Percentiles rank a stretch among this genome's conserved stretches.
Conservation (phyloP, 2,797 vertebrate species). For the Chlorospingus flavigularis region DNA sequence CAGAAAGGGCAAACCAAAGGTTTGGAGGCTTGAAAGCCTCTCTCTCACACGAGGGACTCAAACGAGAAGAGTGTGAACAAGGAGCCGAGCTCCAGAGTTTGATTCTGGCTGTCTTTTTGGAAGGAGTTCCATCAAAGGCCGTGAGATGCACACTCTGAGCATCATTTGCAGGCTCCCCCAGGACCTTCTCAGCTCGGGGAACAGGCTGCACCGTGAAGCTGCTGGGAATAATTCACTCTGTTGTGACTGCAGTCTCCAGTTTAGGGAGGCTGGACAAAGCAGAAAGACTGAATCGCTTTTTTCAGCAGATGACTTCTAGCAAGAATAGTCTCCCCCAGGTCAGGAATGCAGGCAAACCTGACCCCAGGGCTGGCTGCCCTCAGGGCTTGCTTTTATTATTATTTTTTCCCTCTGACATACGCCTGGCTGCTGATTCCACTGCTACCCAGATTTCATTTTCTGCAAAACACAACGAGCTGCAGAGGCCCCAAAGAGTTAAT, state of each 20-base stretch:
- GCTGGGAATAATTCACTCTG: background rate
- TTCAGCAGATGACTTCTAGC: background rate
- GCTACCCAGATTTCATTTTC: background rate
- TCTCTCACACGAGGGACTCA: background rate
- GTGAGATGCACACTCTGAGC: background rate
- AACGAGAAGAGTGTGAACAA: background rate
- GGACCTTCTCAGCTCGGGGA: background rate
- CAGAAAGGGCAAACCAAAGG: background rate
- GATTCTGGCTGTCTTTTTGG: background rate
- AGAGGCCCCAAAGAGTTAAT: background rate
- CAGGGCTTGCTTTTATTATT: constrained; percentile 24
- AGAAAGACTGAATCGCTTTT: background rate
- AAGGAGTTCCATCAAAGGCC: background rate
- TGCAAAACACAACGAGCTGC: background rate
- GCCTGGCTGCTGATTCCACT: background rate
- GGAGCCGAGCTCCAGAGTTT: background rate
- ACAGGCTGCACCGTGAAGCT: background rate
- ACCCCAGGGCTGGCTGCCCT: constrained; percentile 27
- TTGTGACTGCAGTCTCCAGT: background rate
- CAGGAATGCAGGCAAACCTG: constrained; percentile 53
- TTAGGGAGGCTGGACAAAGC: background rate
- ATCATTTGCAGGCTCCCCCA: background rate
- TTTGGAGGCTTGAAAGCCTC: background rate
- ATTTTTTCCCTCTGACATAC: background rate
- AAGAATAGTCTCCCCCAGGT: constrained; percentile 1